Evolutionary conservation across 2,888 invertebrate species (phyloP), one percentile per base, ranked within the genome.

Genomic region (Caenorhabditis zanzibari): DNA sequence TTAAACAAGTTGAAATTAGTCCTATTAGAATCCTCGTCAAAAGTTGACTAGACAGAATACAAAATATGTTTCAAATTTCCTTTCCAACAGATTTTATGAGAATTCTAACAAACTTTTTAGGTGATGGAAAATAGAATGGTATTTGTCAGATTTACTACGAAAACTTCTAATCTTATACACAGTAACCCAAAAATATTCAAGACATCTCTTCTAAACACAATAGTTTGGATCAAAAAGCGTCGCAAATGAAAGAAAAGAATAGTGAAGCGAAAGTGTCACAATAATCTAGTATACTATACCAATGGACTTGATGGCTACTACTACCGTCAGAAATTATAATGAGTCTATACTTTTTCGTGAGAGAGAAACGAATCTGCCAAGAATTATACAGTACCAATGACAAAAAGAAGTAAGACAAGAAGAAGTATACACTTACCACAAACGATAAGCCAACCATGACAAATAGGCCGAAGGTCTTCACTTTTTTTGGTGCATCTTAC

Each of bases 381-480:
- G 44, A n/a, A n/a, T n/a, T n/a, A n/a, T n/a, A n/a, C n/a, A n/a
- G n/a, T n/a, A n/a, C n/a, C n/a, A n/a, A n/a, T n/a, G n/a, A n/a
- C n/a, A n/a, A n/a, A n/a, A n/a, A 38, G 38, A 12, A 38, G 38
- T 38, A 38, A 38, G 32, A 12, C 5, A 49, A 32, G 32, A 35
- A n/a, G 49, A 73, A 24, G n/a, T 38, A 52, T 49, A 69, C 63
- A 83, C 83, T 64, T 74, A 83, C 83, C 83, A 61, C 83, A 83
- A 75, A 83, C 83, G 59, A 83, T 68, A 63, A 83, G 80, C 83
- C 83, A 83, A 68, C 83, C 83, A 69, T 82, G 82, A 79, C 77
- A 77, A 73, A 82, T 79, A 58, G 81, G 73, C 41, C 4, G 81
- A 54, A 71, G 63, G 64, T 64, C 64, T 72, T 80, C 72, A 64